Percentiles rank a stretch among this genome's conserved stretches.
phyloP scores from a whole-genome alignment of 2,797 vertebrate genomes.

The Anabacerthia variegaticeps region DNA sequence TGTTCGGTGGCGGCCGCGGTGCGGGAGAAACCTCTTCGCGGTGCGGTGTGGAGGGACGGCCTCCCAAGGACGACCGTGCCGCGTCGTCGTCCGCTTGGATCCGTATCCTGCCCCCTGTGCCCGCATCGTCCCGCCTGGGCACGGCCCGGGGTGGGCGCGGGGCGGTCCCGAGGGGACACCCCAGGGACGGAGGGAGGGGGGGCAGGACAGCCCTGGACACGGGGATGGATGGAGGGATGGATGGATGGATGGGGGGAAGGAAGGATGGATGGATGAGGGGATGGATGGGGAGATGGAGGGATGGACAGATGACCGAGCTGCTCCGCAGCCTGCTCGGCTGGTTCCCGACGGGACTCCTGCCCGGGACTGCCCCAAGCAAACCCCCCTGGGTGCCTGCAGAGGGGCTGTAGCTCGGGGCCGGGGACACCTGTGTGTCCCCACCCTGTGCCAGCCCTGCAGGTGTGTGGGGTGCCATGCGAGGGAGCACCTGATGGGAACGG shows the following conservation, averaged over 20 bases:
- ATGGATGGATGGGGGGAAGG: no score
- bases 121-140: neutral
- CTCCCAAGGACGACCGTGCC: conserved; percentile 20
- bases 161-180: neutral
- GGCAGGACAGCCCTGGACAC: neutral
- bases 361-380: accelerated
- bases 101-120: accelerated
- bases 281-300: no score
- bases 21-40: neutral
- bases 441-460: accelerated
- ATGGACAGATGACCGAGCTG: neutral
- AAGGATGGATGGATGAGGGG: no score
- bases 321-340: accelerated
- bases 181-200: neutral
- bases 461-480: neutral
- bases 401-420: neutral
- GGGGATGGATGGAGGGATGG: no score
- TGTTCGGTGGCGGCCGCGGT: neutral
- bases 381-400: neutral
- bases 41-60: neutral
- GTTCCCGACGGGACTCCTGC: neutral
- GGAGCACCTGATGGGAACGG: neutral
- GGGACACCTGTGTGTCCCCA: neutral
- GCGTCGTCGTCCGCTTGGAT: neutral
- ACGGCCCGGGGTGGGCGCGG: neutral